Evolutionary conservation across 1,140 invertebrate genomes (phyloP).

Genomic region (Drosophila bocki): DNA sequence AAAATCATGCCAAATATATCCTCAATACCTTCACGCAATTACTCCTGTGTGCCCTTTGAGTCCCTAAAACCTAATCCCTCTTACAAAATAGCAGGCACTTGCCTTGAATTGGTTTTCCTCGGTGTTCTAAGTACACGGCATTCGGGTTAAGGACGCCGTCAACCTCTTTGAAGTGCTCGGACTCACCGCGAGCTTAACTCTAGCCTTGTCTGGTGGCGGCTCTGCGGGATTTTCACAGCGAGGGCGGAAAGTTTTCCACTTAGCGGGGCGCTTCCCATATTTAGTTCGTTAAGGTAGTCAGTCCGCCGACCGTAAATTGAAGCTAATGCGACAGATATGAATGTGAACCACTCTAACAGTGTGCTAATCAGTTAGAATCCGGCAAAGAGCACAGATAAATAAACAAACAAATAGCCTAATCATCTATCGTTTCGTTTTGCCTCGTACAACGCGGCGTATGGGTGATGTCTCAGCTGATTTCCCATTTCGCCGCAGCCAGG

Average conservation of each 20-base stretch:
- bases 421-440: slow-evolving; percentile 40
- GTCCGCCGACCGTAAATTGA: slow-evolving; percentile 11
- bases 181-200: slow-evolving; percentile 11
- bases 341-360: slow-evolving; percentile 13
- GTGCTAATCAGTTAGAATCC: slow-evolving; percentile 55
- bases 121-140: slow-evolving; percentile 2
- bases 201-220: slow-evolving; percentile 11
- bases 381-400: slow-evolving; percentile 17
- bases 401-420: slow-evolving; percentile 27
- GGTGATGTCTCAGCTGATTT: slow-evolving; percentile 65
- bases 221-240: slow-evolving; percentile 22
- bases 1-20: not conserved
- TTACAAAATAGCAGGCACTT: slow-evolving; percentile 2
- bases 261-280: slow-evolving; percentile 21
- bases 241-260: slow-evolving; percentile 51
- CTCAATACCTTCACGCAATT: not conserved
- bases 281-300: not conserved
- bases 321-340: slow-evolving; percentile 51
- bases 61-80: slow-evolving; percentile 6
- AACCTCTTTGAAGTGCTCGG: slow-evolving; percentile 5
- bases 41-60: not conserved
- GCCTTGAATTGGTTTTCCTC: slow-evolving; percentile 12
- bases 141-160: slow-evolving; percentile 36
- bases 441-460: slow-evolving; percentile 52
- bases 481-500: slow-evolving; percentile 59